Evolutionary conservation across 2,797 vertebrate genomes (phyloP).

Genomic region (Gallirallus australis): DNA sequence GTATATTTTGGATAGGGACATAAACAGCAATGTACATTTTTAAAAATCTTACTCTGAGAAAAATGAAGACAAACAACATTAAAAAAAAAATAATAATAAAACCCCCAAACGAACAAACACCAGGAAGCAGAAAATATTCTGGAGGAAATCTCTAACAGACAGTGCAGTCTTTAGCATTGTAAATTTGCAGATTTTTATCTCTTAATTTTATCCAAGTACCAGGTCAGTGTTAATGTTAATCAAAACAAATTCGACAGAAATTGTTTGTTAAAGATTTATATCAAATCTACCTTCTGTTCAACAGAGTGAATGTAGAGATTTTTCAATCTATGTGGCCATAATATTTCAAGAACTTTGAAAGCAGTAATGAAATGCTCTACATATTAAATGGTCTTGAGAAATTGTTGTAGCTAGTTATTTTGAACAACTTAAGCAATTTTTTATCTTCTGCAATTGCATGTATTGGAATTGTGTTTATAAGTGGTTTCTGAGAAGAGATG

Average conservation of each 20-base stretch:
- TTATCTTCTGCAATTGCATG: background rate
- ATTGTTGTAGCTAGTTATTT: slow-evolving; percentile 47
- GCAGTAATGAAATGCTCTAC: slow-evolving; percentile 37
- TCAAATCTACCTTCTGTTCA: slow-evolving; percentile 38
- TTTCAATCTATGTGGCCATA: slow-evolving; percentile 55
- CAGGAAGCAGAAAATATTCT: background rate
- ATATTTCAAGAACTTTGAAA: slow-evolving; percentile 63
- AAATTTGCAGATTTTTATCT: background rate
- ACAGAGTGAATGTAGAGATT: background rate
- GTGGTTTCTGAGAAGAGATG: slow-evolving; percentile 46
- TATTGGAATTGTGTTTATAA: background rate
- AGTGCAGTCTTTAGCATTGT: background rate
- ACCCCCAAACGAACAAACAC: background rate
- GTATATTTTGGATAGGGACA: background rate
- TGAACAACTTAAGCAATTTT: background rate
- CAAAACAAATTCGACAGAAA: slow-evolving; percentile 3
- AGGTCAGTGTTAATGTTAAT: background rate
- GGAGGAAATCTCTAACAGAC: background rate
- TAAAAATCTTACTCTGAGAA: background rate
- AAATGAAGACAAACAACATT: background rate
- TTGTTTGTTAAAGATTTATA: slow-evolving; percentile 56
- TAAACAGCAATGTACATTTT: background rate
- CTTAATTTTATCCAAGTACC: background rate
- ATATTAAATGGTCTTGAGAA: slow-evolving; percentile 62
- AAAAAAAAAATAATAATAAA: background rate